Conservation (phyloP, 92 coral and sea anemone species). For the Nematostella vectensis region DNA sequence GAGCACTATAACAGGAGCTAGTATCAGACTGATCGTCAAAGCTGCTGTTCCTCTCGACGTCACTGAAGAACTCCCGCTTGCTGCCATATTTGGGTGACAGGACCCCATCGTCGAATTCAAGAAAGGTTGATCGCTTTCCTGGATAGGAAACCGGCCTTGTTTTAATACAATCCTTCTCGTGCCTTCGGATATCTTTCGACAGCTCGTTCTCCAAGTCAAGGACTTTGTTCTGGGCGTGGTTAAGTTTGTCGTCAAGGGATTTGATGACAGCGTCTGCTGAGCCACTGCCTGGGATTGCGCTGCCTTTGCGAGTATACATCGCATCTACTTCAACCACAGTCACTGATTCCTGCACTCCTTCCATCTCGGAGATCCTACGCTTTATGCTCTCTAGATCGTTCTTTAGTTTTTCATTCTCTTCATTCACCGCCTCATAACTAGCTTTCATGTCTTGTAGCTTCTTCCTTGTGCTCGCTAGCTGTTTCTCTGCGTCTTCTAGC, state of each 20-base stretch:
- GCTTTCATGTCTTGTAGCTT: constrained; percentile 55
- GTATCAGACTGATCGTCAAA: constrained; percentile 9
- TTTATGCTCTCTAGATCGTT: constrained; percentile 49
- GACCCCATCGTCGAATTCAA: constrained; percentile 19
- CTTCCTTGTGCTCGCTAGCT: constrained; percentile 35
- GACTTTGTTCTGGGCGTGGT: constrained; percentile 56
- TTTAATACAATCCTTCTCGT: constrained; percentile 44
- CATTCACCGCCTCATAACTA: constrained; percentile 30
- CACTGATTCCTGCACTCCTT: constrained; percentile 31
- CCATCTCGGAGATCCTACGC: constrained; percentile 34
- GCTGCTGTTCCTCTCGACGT: constrained; percentile 16
- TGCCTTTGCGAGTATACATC: constrained; percentile 11
- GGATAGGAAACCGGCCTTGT: constrained; percentile 22
- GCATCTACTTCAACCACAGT: constrained; percentile 38
- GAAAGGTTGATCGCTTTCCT: constrained; percentile 16
- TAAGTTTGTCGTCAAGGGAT: constrained; percentile 57
- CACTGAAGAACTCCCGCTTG: constrained; percentile 10
- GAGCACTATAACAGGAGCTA: background rate
- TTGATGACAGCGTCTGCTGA: constrained; percentile 45
- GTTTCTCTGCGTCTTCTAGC: constrained; percentile 49
- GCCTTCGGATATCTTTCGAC: constrained; percentile 59
- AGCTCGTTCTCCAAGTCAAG: constrained; percentile 65
- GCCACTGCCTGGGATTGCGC: constrained; percentile 10
- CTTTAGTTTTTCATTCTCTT: constrained; percentile 60
- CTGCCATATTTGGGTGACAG: constrained; percentile 4